Base-by-base conservation (phyloP, 2,797 vertebrate species). In the Nothura maculosa region DNA sequence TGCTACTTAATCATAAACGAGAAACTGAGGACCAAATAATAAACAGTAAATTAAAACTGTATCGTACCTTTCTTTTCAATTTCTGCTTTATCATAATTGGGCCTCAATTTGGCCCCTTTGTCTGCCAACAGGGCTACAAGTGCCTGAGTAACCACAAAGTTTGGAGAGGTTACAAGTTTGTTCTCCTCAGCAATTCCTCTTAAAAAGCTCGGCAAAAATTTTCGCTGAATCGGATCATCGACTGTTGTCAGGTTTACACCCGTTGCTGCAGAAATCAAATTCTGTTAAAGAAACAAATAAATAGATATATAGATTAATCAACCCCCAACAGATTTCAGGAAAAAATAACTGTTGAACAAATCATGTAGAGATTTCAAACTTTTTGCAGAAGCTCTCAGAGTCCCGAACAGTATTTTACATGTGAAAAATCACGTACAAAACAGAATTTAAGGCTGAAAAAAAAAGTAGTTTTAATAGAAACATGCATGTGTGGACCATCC, bases 91-190 rank as follows among this genome's bases (percentile, higher is more conserved):
- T 99, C 99, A 72, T 99, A 99, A 17, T 98, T 98, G 24, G 99
- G 98, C 83, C 99, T 98, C 61, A 99, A 97, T 92, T 98, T 98
- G 89, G 99, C 99, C 43, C 99, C 99, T 95, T 99, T 99, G 87
- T 99, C 99, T 1, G 99, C 99, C 87, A 99, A 95, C 64, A 99
- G 97, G 9, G 99, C 99, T 84, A 99, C 99, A 83, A 99, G 98
- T 3, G 99, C 99, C 97, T 99, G 99, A 13, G 99, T 99, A 85
- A 99, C 99, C 63, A 99, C 99, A 83, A 99, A 99, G 97, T 99
- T 99, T 0, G 99, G 99, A 2, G 99, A 99, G 0, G 99, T 99
- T 62, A 99, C 98, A 52, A 99, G 98, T 89, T 99, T 99, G 97
- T 99, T 99, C 95, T 99, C 99, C 97, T 99, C 99, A 0, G 99